Evolutionary conservation across 1,140 invertebrate species (phyloP).

Genomic region (Pseudachorutes palmiensis): DNA sequence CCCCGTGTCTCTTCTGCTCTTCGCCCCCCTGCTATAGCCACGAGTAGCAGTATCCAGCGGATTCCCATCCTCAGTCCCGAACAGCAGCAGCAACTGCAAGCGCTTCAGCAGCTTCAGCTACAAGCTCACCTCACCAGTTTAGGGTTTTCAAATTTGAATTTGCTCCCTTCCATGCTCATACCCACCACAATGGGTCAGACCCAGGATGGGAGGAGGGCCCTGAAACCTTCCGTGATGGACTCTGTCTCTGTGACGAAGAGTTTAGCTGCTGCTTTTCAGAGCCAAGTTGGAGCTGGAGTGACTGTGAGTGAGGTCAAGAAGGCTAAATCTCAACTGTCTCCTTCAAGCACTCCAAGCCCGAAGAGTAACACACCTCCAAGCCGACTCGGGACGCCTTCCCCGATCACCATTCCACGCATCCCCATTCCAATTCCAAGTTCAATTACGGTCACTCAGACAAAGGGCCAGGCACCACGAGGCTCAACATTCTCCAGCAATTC

Average conservation of each 20-base stretch:
- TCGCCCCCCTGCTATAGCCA: not conserved
- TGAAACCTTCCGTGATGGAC: too few relatives aligned
- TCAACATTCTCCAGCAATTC: not conserved
- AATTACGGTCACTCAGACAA: not conserved
- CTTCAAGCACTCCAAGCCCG: not conserved
- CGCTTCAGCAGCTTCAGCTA: conserved; percentile 8
- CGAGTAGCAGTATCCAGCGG: not conserved
- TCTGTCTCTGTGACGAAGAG: not conserved
- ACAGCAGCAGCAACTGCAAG: conserved; percentile 13
- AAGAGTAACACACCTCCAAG: not conserved
- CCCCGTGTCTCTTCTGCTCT: not conserved
- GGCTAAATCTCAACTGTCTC: not conserved
- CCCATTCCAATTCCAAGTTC: not conserved
- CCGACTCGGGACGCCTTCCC: not conserved
- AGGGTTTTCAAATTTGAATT: too few relatives aligned
- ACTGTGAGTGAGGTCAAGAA: conserved; percentile 29
- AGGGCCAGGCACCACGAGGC: not conserved
- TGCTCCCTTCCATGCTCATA: too few relatives aligned
- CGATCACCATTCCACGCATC: not conserved
- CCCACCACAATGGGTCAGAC: too few relatives aligned
- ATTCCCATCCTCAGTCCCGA: not conserved
- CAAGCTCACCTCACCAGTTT: not conserved
- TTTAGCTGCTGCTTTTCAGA: not conserved
- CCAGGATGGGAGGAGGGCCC: too few relatives aligned
- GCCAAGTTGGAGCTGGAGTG: conserved; percentile 20